Percentiles rank a stretch among this genome's conserved stretches.
Evolutionary conservation across 2,797 vertebrate genomes (phyloP).

Genomic region (Sus cebifrons): DNA sequence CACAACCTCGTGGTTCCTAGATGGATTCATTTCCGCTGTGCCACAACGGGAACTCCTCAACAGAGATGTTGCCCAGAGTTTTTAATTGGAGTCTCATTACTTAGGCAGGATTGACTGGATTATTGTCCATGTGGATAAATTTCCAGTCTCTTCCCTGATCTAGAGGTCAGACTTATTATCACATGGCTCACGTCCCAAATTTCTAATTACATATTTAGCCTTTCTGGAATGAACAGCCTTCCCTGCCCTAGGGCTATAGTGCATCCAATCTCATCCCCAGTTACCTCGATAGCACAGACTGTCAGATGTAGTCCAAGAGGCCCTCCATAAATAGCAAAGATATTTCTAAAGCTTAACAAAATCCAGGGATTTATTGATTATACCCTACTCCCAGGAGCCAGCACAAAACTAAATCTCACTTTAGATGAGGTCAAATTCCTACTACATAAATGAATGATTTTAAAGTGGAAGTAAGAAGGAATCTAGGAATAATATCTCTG

Average conservation of each 20-base stretch:
- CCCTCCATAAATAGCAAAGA: background rate
- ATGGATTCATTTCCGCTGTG: too few species aligned
- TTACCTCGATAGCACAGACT: background rate
- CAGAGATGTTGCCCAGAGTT: background rate
- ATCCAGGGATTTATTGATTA: background rate
- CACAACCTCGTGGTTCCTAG: too few species aligned
- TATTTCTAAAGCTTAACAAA: background rate
- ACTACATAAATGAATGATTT: background rate
- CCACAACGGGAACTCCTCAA: background rate
- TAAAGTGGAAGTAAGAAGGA: background rate
- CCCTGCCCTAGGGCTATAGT: background rate
- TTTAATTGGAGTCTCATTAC: background rate
- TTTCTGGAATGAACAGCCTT: background rate
- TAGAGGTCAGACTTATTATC: background rate
- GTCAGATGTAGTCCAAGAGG: background rate
- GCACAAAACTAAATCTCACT: background rate
- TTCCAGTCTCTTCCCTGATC: background rate
- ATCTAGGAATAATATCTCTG: background rate
- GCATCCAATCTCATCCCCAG: background rate
- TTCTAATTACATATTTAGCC: background rate
- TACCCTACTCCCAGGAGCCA: background rate
- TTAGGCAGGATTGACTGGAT: background rate
- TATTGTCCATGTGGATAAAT: background rate
- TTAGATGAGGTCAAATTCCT: background rate
- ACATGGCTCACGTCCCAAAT: background rate